A percentile compares a stretch with the other conserved stretches of the same genome.
phyloP scores from a whole-genome alignment of 1,140 invertebrate genomes.

The Eciton burchellii region DNA sequence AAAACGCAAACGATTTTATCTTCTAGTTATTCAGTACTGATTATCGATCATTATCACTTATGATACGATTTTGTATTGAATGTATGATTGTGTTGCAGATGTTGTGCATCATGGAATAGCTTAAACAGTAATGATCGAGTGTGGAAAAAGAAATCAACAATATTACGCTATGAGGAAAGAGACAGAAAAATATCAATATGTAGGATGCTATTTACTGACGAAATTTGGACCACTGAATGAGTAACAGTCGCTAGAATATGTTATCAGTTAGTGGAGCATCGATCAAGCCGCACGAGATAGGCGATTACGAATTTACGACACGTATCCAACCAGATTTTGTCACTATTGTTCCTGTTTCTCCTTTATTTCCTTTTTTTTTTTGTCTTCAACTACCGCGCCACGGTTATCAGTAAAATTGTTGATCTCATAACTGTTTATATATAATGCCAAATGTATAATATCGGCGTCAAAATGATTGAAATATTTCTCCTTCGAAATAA shows the following conservation, averaged over 20 bases:
- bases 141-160: conserved; percentile 27
- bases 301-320: conserved; percentile 54
- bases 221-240: conserved; percentile 69
- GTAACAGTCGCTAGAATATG: conserved; percentile 61
- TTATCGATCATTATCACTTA: conserved; percentile 23
- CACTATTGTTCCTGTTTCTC: conserved; percentile 45
- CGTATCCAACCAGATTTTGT: conserved; percentile 52
- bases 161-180: conserved; percentile 35
- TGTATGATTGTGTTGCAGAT: not conserved
- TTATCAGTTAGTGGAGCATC: conserved; percentile 61
- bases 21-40: conserved; percentile 18
- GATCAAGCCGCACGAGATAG: conserved; percentile 58
- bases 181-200: conserved; percentile 42
- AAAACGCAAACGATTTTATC: conserved; percentile 3
- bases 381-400: conserved; percentile 20
- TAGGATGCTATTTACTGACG: conserved; percentile 49
- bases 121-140: conserved; percentile 11
- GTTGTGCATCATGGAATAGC: conserved; percentile 23
- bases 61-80: conserved; percentile 33
- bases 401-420: conserved; percentile 22
- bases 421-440: conserved; percentile 34
- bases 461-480: conserved; percentile 20
- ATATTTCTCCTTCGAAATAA: conserved; percentile 1
- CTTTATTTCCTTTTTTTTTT: not conserved
- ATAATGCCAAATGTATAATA: not conserved